phyloP scores from a whole-genome alignment of 2,797 vertebrate species.

The Mallotus villosus region DNA sequence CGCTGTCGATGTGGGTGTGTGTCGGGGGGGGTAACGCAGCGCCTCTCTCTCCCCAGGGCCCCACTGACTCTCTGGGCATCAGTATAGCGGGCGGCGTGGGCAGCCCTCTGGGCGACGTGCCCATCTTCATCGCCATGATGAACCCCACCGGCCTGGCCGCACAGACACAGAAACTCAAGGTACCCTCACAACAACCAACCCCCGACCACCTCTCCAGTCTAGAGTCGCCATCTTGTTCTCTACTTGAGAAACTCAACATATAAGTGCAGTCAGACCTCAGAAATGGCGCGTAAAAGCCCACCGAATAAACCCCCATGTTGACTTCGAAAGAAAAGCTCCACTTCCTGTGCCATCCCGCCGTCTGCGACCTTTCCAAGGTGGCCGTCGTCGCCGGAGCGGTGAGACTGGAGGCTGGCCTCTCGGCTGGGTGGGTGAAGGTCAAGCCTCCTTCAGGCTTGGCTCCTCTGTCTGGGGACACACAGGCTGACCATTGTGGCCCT shows the following conservation, averaged over 20 bases:
- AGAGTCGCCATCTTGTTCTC: no score
- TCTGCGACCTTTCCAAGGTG: no score
- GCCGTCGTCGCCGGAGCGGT: not conserved
- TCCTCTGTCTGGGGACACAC: constrained; percentile 25
- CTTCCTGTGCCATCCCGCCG: no score
- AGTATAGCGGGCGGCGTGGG: constrained; percentile 95
- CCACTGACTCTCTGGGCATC: constrained; percentile 87
- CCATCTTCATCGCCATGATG: constrained; percentile 98
- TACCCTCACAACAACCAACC: no score
- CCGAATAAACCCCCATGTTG: no score
- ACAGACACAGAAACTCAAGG: constrained; percentile 92
- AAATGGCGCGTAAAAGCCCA: no score
- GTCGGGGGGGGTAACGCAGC: no score
- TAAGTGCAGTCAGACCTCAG: no score
- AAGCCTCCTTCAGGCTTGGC: not conserved
- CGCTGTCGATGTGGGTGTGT: not conserved
- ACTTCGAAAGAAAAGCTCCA: no score
- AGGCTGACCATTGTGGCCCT: constrained; percentile 51
- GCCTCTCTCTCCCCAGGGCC: constrained; percentile 65
- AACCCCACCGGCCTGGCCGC: constrained; percentile 92
- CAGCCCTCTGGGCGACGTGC: constrained; percentile 93
- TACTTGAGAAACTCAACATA: no score
- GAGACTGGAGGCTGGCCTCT: not conserved
- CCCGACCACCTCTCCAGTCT: no score
- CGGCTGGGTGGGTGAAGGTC: not conserved